phyloP scores from a whole-genome alignment of 2,888 invertebrate genomes.

The Mesoligia furuncula region DNA sequence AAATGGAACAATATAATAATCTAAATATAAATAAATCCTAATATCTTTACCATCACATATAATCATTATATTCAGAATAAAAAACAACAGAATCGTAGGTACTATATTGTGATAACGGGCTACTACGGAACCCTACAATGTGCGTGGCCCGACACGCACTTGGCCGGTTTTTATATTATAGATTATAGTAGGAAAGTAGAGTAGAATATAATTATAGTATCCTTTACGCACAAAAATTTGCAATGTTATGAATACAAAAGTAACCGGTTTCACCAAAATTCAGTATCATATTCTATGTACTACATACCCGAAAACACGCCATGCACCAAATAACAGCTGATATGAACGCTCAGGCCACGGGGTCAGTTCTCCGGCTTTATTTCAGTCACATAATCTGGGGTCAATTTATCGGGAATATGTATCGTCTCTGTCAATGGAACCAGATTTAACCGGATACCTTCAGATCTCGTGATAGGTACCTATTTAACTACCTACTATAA shows the following conservation, averaged over 20 bases:
- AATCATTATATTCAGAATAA: no score
- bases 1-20: no score
- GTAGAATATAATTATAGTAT: no score
- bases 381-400: constrained; percentile 63
- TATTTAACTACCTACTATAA: constrained; percentile 12
- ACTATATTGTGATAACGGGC: no score
- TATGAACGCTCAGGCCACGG: constrained; percentile 46
- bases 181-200: no score
- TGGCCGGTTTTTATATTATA: no score
- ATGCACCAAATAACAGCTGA: constrained; percentile 61
- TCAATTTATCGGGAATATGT: constrained; percentile 48
- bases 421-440: constrained; percentile 52
- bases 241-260: constrained; percentile 5
- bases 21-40: no score
- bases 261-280: constrained; percentile 14
- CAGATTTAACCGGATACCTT: constrained; percentile 42
- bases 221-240: no score
- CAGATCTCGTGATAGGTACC: constrained; percentile 22
- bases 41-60: no score
- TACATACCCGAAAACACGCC: constrained; percentile 48
- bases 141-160: no score
- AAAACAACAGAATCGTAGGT: no score
- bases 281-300: constrained; percentile 21
- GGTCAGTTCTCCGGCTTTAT: constrained; percentile 57
- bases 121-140: no score